A percentile compares a stretch with the other conserved stretches of the same genome.
Evolutionary conservation across 2,888 invertebrate genomes (phyloP).

Genomic region (Lasius fuliginosus): DNA sequence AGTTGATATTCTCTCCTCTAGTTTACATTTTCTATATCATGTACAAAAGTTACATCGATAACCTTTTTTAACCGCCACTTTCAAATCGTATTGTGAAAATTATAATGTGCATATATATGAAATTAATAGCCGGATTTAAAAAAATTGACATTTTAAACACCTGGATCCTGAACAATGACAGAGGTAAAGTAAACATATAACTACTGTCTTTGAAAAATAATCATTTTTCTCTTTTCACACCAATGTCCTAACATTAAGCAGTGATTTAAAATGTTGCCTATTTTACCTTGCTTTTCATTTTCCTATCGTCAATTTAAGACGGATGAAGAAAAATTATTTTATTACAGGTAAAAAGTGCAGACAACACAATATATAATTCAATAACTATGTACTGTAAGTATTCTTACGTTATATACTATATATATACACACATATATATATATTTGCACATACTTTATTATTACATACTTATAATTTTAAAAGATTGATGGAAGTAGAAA

Average conservation of each 20-base stretch:
- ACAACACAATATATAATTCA: constrained; percentile 14
- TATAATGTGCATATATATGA: neutral
- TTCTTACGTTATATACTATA: neutral
- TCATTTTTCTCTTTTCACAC: neutral
- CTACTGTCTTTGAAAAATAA: neutral
- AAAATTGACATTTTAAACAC: neutral
- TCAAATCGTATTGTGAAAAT: neutral
- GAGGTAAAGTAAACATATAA: constrained; percentile 19
- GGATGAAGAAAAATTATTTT: neutral
- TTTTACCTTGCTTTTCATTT: neutral
- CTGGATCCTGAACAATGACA: neutral
- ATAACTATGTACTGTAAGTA: constrained; percentile 43
- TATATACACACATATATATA: too few relatives aligned
- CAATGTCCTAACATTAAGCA: neutral
- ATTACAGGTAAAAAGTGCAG: constrained; percentile 8
- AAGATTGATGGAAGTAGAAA: neutral
- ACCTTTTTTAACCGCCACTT: neutral
- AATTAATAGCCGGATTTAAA: neutral
- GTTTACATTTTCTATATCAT: neutral
- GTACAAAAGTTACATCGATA: neutral
- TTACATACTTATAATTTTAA: neutral
- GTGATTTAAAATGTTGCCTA: neutral
- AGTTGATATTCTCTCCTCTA: too few relatives aligned
- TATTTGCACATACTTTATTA: neutral
- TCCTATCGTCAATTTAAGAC: neutral